Base-by-base conservation (phyloP, 2,797 vertebrate genomes). In the Xiphophorus birchmanni region DNA sequence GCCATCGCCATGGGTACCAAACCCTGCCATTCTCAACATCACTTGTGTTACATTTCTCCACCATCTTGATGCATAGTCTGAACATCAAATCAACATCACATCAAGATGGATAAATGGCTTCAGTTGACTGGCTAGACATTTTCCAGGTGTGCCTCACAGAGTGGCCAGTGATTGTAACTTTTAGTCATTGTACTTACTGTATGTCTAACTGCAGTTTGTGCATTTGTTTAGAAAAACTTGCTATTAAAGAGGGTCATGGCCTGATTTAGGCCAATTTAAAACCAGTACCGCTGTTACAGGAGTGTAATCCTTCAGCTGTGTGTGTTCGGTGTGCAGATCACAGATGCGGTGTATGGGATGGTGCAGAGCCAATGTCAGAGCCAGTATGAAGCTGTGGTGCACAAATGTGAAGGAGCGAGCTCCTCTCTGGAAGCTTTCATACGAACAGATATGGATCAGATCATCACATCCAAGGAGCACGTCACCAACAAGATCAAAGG, bases 371-470 rank as follows among this genome's bases (percentile, higher is more conserved):
- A 97, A 94, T 94, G 96, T 29, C 94, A 95, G 73, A 86, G 76
- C 0, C 95, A 95, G 80, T 97, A 97, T 0, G 96, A 97, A 0
- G 93, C 92, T 0, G 82, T 90, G 0, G 76, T 95, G 80, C 90
- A 96, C 79, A 90, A 92, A 75, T 97, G 97, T 0, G 97, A 97
- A 79, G 90, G 81, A 18, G 92, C 94, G 54, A 90, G 94, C 69
- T 95, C 96, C 0, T 91, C 93, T 75, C 94, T 99, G 95, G 97
- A 98, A 86, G 94, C 97, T 17, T 92, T 94, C 82, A 97, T 99
- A 84, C 96, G 97, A 78, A 98, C 96, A 0, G 97, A 99, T 93
- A 97, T 99, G 97, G 98, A 99, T 93, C 98, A 99, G 95, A 97
- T 99, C 87, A 98, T 99, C 91, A 96, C 97, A 18, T 98, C 98